Conservation (phyloP, 2,113 vertebrate species). For the Syrmaticus mikado region DNA sequence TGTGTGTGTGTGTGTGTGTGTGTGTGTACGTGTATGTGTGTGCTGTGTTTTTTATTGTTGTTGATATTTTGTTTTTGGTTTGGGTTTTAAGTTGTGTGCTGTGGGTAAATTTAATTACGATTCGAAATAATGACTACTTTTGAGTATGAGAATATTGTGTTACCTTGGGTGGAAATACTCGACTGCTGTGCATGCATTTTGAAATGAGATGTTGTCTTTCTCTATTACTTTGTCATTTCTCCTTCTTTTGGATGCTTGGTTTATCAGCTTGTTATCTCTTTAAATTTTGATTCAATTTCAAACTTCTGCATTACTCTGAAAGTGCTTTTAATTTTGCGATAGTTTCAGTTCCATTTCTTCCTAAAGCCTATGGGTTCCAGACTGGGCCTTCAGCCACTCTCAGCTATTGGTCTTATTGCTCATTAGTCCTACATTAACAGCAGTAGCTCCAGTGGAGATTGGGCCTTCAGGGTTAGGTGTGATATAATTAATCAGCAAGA, state of each 20-base stretch:
- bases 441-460: neutral
- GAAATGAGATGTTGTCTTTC: neutral
- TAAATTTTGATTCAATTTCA: constrained; percentile 17
- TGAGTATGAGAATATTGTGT: constrained; percentile 38
- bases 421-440: neutral
- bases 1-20: neutral
- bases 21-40: too few relatives aligned
- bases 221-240: constrained; percentile 17
- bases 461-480: neutral
- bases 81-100: constrained; percentile 33
- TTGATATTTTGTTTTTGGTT: neutral
- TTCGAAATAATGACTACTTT: constrained; percentile 51
- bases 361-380: neutral
- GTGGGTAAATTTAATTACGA: constrained; percentile 63
- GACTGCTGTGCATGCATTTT: neutral
- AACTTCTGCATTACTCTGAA: neutral
- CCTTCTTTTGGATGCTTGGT: neutral
- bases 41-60: too few relatives aligned
- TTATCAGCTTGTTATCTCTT: constrained; percentile 15
- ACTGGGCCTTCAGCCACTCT: neutral
- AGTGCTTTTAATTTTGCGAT: neutral
- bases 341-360: neutral
- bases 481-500: neutral
- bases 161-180: constrained; percentile 39
- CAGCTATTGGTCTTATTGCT: neutral